Conservation (phyloP, 2,113 vertebrate genomes). For the Danionella cerebrum region DNA sequence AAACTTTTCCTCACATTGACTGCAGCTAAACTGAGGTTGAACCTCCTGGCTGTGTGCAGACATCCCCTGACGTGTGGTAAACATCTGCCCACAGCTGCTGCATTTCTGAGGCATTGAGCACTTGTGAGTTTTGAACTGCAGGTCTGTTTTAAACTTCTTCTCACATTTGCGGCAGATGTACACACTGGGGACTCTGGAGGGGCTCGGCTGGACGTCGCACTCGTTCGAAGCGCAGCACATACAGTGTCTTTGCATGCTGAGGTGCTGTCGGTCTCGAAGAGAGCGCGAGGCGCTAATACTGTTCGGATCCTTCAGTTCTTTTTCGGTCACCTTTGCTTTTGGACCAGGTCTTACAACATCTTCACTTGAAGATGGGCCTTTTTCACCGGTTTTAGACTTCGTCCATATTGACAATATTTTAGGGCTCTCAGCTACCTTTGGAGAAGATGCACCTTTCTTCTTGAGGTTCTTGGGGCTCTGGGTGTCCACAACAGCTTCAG, state of each 20-base stretch:
- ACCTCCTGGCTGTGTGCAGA: background rate
- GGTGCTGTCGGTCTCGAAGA: constrained; percentile 27
- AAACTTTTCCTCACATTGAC: constrained; percentile 26
- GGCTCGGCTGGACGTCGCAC: background rate
- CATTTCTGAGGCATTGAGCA: constrained; percentile 21
- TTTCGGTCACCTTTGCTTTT: background rate
- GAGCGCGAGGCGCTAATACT: background rate
- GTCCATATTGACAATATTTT: background rate
- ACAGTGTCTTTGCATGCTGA: constrained; percentile 23
- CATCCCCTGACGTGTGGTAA: background rate
- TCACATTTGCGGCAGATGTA: constrained; percentile 23
- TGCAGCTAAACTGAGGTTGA: constrained; percentile 1
- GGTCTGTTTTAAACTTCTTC: constrained; percentile 4
- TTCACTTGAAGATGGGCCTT: background rate
- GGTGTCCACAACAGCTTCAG: too few species aligned
- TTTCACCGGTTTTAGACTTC: background rate
- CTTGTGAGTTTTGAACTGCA: constrained; percentile 18
- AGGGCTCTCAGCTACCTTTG: too few species aligned
- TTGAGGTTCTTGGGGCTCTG: too few species aligned
- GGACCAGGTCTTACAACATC: background rate
- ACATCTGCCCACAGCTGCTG: constrained; percentile 23
- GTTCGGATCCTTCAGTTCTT: background rate
- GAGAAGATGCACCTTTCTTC: too few species aligned
- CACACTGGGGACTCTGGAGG: background rate
- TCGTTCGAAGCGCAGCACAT: constrained; percentile 18